These are phyloP conservation scores for Pelvicachromis taeniatus DNA, from an alignment of 2,113 vertebrate genomes.

Conservation along the genomic window DNA sequence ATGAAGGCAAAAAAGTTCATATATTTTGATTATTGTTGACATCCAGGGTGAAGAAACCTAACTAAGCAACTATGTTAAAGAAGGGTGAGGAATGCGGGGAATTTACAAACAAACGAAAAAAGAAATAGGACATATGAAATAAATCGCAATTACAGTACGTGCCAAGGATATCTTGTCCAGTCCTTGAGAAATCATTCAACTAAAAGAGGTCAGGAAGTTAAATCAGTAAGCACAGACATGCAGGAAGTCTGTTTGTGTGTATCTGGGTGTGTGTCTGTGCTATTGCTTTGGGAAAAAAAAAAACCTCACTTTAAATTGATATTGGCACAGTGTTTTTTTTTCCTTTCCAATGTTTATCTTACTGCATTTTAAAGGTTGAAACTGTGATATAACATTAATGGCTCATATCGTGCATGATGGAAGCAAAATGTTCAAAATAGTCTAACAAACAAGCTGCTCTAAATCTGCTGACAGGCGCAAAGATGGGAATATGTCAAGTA, in stretches of 20 bases:
- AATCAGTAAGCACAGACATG: neutral
- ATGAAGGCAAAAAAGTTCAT: neutral
- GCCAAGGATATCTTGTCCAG: neutral
- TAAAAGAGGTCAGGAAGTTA: neutral
- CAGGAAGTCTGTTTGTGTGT: neutral
- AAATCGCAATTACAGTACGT: neutral
- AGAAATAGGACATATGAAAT: neutral
- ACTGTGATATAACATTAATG: neutral
- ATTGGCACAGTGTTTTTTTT: neutral
- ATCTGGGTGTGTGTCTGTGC: neutral
- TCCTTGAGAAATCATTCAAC: neutral
- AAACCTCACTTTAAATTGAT: neutral
- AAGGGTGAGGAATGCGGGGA: neutral
- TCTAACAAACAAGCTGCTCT: neutral
- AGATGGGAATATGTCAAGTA: neutral
- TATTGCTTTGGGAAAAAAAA: accelerated
- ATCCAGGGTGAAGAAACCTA: neutral
- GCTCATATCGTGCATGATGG: neutral
- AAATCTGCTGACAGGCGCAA: neutral
- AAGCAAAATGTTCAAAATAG: neutral
- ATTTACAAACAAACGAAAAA: neutral
- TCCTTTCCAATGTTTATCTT: neutral
- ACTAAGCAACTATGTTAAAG: neutral
- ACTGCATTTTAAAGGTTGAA: neutral
- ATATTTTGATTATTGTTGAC: neutral